These are phyloP conservation scores for Parauchenoglanis ngamensis DNA, from an alignment of 2,797 vertebrate species.

Conservation along the genomic window DNA sequence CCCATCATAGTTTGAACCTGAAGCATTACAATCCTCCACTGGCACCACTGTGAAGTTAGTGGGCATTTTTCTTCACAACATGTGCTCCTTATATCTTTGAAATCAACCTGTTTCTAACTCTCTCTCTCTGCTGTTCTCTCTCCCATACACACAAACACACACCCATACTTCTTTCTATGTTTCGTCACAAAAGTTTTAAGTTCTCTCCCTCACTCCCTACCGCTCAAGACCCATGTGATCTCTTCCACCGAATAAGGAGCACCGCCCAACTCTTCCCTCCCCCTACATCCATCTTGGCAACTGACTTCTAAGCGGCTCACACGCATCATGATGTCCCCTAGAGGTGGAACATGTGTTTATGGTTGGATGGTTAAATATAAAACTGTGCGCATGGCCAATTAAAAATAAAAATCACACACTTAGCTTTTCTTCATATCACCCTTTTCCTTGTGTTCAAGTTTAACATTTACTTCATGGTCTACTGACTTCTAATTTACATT, in stretches of 20 bases:
- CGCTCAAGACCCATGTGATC: conserved; percentile 56
- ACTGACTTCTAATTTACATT: not conserved
- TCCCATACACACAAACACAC: conserved; percentile 21
- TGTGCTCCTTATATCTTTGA: conserved; percentile 27
- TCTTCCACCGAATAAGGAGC: conserved; percentile 52
- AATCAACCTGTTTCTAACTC: conserved; percentile 16
- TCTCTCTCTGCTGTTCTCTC: not conserved
- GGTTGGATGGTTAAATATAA: not conserved
- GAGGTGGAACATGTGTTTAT: not conserved
- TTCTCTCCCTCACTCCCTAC: conserved; percentile 32
- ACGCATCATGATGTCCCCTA: not conserved
- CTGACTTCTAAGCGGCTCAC: not conserved
- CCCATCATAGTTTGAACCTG: conserved; percentile 32
- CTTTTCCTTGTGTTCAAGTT: not conserved
- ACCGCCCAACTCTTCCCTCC: conserved; percentile 46
- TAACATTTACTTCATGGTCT: not conserved
- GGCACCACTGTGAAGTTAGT: conserved; percentile 82
- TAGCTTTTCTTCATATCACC: not conserved
- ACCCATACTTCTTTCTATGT: conserved; percentile 28
- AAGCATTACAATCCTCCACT: conserved; percentile 70
- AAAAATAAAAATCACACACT: not conserved
- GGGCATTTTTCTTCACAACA: conserved; percentile 70
- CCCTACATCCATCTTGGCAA: conserved; percentile 47
- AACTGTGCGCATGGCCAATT: not conserved
- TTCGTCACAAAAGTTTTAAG: conserved; percentile 44